Conservation (phyloP, 2,888 invertebrate genomes). For the Ochlodes sylvanus region DNA sequence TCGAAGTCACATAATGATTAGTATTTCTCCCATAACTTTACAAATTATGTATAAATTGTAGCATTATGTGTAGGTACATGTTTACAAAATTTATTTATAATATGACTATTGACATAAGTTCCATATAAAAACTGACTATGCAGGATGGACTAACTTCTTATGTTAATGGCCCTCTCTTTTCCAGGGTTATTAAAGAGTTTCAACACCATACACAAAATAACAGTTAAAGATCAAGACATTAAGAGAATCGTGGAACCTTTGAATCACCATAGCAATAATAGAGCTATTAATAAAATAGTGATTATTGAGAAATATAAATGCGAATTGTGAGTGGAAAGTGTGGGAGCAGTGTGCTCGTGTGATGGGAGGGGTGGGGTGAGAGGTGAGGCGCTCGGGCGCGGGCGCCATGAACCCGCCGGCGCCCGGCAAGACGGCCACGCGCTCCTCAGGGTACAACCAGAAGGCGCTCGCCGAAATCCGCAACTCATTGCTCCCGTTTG, state of each 20-base stretch:
- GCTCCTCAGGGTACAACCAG: conserved; percentile 92
- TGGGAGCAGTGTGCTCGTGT: conserved; percentile 68
- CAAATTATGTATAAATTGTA: too few species aligned
- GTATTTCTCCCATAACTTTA: background rate
- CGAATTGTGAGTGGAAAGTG: conserved; percentile 62
- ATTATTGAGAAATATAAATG: conserved; percentile 45
- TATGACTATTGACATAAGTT: too few species aligned
- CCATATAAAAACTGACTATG: too few species aligned
- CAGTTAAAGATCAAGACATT: conserved; percentile 40
- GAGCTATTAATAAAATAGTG: conserved; percentile 34
- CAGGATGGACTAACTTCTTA: too few species aligned
- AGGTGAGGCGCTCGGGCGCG: conserved; percentile 81
- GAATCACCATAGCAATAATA: conserved; percentile 33
- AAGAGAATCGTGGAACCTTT: conserved; percentile 25
- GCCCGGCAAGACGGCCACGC: conserved; percentile 87
- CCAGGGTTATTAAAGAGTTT: conserved; percentile 37
- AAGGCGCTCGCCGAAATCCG: conserved; percentile 95
- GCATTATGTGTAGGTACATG: too few species aligned
- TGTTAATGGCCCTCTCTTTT: conserved; percentile 16
- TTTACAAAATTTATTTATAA: too few species aligned
- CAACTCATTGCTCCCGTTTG: conserved; percentile 92
- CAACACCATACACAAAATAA: background rate
- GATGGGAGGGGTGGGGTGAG: conserved; percentile 84
- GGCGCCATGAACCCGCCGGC: conserved; percentile 88
- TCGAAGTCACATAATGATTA: background rate